Evolutionary conservation across 2,797 vertebrate genomes (phyloP).

Genomic region (Ctenochaetus hawaiiensis): DNA sequence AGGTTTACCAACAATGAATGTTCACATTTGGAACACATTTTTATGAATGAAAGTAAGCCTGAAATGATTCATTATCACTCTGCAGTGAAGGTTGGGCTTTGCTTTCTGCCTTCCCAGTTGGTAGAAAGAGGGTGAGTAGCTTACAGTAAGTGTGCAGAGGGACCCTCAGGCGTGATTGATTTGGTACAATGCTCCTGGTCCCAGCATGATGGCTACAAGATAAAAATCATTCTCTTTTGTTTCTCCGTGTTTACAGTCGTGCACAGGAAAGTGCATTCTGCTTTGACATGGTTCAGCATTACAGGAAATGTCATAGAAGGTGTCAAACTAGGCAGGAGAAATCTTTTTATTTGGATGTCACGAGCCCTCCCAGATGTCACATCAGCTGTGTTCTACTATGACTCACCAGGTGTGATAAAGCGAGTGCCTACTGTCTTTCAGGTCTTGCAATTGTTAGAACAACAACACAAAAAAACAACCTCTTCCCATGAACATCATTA

Average conservation of each 20-base stretch:
- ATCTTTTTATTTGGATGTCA: neutral
- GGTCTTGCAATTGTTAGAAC: neutral
- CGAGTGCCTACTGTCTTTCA: neutral
- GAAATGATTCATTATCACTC: neutral
- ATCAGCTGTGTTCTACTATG: neutral
- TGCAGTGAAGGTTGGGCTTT: neutral
- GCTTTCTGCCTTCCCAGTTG: too few species aligned
- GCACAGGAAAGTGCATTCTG: neutral
- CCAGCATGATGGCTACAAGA: neutral
- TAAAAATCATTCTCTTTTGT: neutral
- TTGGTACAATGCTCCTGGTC: neutral
- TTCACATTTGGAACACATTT: neutral
- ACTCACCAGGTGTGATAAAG: neutral
- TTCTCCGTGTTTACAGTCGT: neutral
- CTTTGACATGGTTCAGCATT: neutral
- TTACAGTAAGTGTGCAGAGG: neutral
- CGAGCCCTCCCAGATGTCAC: neutral
- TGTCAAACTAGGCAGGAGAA: neutral
- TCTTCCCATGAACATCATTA: neutral
- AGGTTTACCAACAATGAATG: neutral
- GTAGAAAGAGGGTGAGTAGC: neutral
- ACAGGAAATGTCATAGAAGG: neutral
- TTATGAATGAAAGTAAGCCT: conserved; percentile 9
- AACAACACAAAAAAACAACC: neutral
- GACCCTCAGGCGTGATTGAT: neutral